These are phyloP conservation scores for Platichthys stellatus DNA, from an alignment of 2,113 vertebrate species.

Conservation along the genomic window DNA sequence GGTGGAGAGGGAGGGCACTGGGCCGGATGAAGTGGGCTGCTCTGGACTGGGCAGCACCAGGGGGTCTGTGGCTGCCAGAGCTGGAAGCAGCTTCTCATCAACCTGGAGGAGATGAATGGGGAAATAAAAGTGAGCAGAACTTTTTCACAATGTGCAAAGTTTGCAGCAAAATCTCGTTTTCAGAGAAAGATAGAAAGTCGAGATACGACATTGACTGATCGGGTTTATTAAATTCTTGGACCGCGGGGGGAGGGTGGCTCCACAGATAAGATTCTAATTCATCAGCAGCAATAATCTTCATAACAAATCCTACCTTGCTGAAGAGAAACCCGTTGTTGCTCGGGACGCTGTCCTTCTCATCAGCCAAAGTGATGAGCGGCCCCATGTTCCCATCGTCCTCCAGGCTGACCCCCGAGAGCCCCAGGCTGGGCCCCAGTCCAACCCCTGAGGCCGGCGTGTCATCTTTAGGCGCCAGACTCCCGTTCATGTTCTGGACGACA, in stretches of 20 bases:
- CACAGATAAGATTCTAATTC: not conserved
- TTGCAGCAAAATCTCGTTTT: not conserved
- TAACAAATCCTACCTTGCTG: constrained; percentile 86
- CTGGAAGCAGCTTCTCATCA: constrained; percentile 95
- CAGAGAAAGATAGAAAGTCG: not conserved
- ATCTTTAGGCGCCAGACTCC: constrained; percentile 87
- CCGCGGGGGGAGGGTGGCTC: not conserved
- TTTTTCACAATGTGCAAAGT: not conserved
- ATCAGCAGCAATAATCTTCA: not conserved
- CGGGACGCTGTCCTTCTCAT: constrained; percentile 95
- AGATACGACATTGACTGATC: not conserved
- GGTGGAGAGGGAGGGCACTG: constrained; percentile 81
- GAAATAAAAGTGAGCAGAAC: not conserved
- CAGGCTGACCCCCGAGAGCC: constrained; percentile 67
- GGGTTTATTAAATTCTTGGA: not conserved
- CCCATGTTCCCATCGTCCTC: constrained; percentile 91
- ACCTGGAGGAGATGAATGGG: constrained; percentile 61
- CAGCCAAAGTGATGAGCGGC: constrained; percentile 95
- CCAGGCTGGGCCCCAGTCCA: constrained; percentile 58
- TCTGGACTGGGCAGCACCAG: constrained; percentile 89
- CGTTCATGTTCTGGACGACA: constrained; percentile 96
- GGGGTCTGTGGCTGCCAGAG: constrained; percentile 89
- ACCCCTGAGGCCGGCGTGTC: constrained; percentile 75
- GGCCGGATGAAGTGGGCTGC: constrained; percentile 68
- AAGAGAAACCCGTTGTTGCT: constrained; percentile 94